phyloP scores from a whole-genome alignment of 2,888 invertebrate species.

The Ferdinandea cuprea region DNA sequence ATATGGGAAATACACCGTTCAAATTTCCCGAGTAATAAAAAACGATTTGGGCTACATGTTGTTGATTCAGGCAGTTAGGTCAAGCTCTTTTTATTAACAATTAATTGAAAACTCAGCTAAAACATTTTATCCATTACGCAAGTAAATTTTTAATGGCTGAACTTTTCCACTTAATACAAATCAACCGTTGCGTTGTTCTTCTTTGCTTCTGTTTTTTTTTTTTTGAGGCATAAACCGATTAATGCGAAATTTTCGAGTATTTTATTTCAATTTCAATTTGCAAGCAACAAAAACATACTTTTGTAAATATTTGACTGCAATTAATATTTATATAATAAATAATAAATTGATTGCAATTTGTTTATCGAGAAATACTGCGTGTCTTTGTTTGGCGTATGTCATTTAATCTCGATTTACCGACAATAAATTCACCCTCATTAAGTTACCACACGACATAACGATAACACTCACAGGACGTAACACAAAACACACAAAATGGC shows the following conservation, averaged over 20 bases:
- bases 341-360: constrained; percentile 69
- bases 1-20: no score
- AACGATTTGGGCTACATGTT: no score
- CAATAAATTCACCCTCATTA: constrained; percentile 71
- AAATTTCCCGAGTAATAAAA: no score
- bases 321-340: constrained; percentile 56
- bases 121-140: constrained; percentile 42
- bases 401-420: constrained; percentile 34
- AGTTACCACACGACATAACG: constrained; percentile 52
- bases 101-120: background rate
- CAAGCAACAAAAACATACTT: constrained; percentile 12
- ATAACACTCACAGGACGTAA: constrained; percentile 12
- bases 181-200: no score
- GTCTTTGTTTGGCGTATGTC: constrained; percentile 2
- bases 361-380: constrained; percentile 36
- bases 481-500: constrained; percentile 19
- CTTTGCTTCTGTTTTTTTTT: no score
- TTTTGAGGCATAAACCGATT: no score
- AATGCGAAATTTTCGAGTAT: background rate
- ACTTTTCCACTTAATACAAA: no score
- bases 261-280: constrained; percentile 28
- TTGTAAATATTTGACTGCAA: constrained; percentile 52
- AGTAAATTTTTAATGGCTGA: constrained; percentile 17
- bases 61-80: no score
- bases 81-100: no score